These are phyloP conservation scores for Hypotaenidia philippensis DNA, from an alignment of 2,797 vertebrate species.

Conservation along the genomic window DNA sequence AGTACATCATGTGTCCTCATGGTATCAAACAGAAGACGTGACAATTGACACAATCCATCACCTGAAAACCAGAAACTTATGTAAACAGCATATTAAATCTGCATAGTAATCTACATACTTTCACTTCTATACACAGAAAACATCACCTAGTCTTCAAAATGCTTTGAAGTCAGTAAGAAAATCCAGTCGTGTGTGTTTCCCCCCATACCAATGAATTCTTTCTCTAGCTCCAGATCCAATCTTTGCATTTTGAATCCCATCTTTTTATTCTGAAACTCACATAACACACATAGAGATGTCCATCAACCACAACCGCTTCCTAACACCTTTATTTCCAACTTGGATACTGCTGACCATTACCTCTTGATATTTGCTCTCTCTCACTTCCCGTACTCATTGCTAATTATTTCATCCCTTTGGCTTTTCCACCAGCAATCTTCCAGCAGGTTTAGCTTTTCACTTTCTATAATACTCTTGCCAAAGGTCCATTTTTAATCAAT, in stretches of 20 bases:
- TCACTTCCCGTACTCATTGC: background rate
- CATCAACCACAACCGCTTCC: background rate
- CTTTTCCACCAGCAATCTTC: background rate
- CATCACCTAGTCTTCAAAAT: background rate
- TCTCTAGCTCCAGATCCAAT: background rate
- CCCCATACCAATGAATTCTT: background rate
- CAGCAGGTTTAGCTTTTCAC: background rate
- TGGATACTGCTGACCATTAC: background rate
- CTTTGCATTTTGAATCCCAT: background rate
- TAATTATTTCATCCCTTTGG: background rate
- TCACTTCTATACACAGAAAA: background rate
- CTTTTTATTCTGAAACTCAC: background rate
- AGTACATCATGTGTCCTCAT: background rate
- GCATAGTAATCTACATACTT: background rate
- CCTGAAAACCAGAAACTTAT: background rate
- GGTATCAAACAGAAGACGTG: background rate
- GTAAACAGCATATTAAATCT: background rate
- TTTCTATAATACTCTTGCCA: background rate
- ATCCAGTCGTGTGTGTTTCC: background rate
- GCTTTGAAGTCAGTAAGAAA: background rate
- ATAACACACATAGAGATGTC: background rate
- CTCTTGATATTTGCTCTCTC: background rate
- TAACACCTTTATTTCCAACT: background rate
- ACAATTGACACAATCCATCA: background rate
- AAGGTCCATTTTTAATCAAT: background rate